phyloP scores from a whole-genome alignment of 2,888 invertebrate genomes.

The Papilio protenor region DNA sequence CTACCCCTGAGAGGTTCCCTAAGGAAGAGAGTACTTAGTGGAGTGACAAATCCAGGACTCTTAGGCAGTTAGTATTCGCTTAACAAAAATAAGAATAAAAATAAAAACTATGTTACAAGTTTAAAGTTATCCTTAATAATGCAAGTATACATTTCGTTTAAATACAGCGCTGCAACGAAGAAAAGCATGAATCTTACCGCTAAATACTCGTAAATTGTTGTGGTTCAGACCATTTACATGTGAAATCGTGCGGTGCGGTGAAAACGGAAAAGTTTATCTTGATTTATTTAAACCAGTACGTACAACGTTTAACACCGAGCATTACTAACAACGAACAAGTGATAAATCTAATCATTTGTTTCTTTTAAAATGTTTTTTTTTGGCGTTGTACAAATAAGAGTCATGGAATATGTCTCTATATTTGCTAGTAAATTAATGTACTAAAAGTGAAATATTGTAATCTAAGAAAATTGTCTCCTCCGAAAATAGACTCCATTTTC shows the following conservation, averaged over 20 bases:
- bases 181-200: constrained; percentile 6
- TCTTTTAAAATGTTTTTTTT: background rate
- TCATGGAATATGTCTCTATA: too few species aligned
- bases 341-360: constrained; percentile 11
- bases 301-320: constrained; percentile 13
- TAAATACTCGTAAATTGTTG: constrained; percentile 26
- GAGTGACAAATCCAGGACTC: too few species aligned
- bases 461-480: too few species aligned
- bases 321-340: constrained; percentile 3
- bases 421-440: too few species aligned
- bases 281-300: constrained; percentile 24
- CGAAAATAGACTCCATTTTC: too few species aligned
- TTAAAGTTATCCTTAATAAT: background rate
- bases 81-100: background rate
- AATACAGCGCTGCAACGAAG: background rate
- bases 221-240: constrained; percentile 22
- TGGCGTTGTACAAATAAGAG: background rate
- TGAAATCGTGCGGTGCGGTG: constrained; percentile 26
- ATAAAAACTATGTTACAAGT: background rate
- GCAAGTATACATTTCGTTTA: background rate
- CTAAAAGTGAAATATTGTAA: too few species aligned
- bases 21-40: too few species aligned
- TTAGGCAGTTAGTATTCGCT: background rate
- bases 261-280: constrained; percentile 25
- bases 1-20: too few species aligned